Percentiles rank a stretch among this genome's conserved stretches.
Conservation (phyloP, 2,797 vertebrate genomes). For the Alfaro cultratus region DNA sequence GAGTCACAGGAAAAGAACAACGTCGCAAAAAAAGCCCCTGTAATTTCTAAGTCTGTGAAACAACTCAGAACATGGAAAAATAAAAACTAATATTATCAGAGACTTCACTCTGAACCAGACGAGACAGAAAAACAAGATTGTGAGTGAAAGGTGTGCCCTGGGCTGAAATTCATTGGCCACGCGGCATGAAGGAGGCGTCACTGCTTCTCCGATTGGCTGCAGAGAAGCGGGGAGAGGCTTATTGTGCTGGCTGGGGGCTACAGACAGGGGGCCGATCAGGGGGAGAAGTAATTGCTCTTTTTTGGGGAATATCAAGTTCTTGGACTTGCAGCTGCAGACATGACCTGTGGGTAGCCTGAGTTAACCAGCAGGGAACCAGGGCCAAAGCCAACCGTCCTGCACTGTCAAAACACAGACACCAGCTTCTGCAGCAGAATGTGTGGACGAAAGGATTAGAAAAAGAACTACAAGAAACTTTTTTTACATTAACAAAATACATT, state of each 20-base stretch:
- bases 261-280: constrained; percentile 71
- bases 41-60: constrained; percentile 35
- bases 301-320: constrained; percentile 50
- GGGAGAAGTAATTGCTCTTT: constrained; percentile 59
- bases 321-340: constrained; percentile 65
- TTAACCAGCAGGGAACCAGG: constrained; percentile 30
- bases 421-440: constrained; percentile 33
- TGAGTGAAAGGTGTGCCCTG: constrained; percentile 80
- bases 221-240: constrained; percentile 54
- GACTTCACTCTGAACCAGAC: constrained; percentile 68
- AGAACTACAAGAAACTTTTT: neutral
- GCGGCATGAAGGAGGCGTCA: constrained; percentile 62
- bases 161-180: constrained; percentile 71
- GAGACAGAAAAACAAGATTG: constrained; percentile 69
- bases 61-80: constrained; percentile 28
- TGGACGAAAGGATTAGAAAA: constrained; percentile 37
- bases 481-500: constrained; percentile 32
- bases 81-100: constrained; percentile 44
- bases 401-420: constrained; percentile 58
- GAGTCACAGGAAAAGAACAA: constrained; percentile 49
- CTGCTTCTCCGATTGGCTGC: constrained; percentile 65
- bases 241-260: constrained; percentile 59
- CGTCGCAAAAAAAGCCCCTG: constrained; percentile 27
- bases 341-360: constrained; percentile 46
- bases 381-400: constrained; percentile 71